Percentiles rank a stretch among this genome's conserved stretches.
Evolutionary conservation across 1,140 invertebrate genomes (phyloP).

Genomic region (Cardiocondyla obscurior): DNA sequence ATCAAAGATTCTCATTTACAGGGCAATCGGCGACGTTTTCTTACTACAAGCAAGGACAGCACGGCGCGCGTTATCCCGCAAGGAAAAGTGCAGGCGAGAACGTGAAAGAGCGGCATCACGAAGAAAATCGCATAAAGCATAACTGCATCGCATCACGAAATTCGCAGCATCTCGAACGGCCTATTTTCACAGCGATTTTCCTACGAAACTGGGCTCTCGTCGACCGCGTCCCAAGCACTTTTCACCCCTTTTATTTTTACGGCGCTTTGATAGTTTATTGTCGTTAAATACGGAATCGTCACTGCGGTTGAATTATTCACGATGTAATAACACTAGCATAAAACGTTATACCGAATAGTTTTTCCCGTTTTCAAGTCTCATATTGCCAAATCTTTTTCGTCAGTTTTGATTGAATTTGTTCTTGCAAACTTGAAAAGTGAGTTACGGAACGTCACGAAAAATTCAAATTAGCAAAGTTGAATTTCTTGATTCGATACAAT

Average conservation of each 20-base stretch:
- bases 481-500: neutral
- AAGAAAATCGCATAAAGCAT: constrained; percentile 51
- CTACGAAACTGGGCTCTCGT: neutral
- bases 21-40: constrained; percentile 26
- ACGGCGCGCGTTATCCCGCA: constrained; percentile 23
- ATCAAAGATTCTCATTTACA: constrained; percentile 40
- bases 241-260: constrained; percentile 8
- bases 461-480: neutral
- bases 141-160: constrained; percentile 18
- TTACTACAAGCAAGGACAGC: neutral
- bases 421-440: neutral
- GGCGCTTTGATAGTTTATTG: neutral
- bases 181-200: neutral
- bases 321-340: neutral
- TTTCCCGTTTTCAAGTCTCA: neutral
- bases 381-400: neutral
- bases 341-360: neutral
- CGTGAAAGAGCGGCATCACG: constrained; percentile 7
- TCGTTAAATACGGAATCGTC: constrained; percentile 10
- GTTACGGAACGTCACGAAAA: neutral
- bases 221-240: neutral
- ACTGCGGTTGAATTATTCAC: neutral
- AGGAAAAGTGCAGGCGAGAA: constrained; percentile 33
- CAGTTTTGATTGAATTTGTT: neutral
- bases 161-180: constrained; percentile 10